Base-by-base conservation (phyloP, 2,797 vertebrate genomes). In the Selene dorsalis region DNA sequence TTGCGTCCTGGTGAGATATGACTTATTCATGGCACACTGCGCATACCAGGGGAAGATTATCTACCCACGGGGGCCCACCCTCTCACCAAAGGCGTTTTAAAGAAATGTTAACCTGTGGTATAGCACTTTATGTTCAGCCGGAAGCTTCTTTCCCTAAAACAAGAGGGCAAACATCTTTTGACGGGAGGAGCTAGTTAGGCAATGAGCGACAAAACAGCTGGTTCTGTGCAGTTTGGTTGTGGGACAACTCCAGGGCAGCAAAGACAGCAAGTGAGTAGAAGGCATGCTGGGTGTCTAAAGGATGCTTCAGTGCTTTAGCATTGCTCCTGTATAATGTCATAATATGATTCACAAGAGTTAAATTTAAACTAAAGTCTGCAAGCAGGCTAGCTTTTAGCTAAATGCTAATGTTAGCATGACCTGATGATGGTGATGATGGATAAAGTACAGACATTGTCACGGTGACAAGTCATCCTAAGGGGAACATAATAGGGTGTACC, bases 21-120 rank as follows among this genome's bases (percentile, higher is more conserved):
- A 93, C 89, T 94, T 93, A 93, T 94, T 93, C 91, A 90, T 89
- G 73, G 77, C 73, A 65, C 26, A 61, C 64, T 66, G 76, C 69
- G 69, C n/a, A 17, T 75, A 80, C 58, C 60, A 62, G 64, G 71
- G 73, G 72, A 80, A 73, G 70, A 90, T 85, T 88, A 92, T 89
- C 89, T 70, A 47, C 75, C 63, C 63, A 52, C 58, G 79, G 53
- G 53, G 72, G 74, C 52, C 58, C 57, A 38, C 39, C 77, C 69
- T 78, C 75, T 77, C 38, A 64, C 73, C 78, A 87, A 91, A 87
- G 90, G 68, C 83, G 80, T 83, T 73, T 52, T 74, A 75, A 67
- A 86, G 77, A 76, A 87, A 86, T 52, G 62, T 75, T 85, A 80
- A 85, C 67, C 57, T 74, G 67, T 56, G 38, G 14, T 72, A 62